Conservation (phyloP, 2,888 invertebrate species). For the Heliconius ismenius region DNA sequence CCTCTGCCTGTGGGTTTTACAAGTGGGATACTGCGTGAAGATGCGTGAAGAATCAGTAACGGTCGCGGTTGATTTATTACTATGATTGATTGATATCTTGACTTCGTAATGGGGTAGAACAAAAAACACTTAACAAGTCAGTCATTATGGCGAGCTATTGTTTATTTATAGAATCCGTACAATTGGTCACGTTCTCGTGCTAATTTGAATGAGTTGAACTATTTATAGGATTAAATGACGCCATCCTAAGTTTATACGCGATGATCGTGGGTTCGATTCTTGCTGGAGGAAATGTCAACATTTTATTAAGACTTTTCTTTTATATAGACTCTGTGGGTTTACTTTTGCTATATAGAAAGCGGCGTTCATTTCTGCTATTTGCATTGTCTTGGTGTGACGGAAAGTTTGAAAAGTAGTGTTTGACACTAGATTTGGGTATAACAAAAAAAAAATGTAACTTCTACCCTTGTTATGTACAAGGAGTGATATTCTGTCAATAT, state of each 20-base stretch:
- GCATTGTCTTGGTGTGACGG: background rate
- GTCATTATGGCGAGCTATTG: background rate
- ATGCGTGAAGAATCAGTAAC: background rate
- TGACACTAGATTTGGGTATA: background rate
- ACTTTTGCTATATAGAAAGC: too few relatives aligned
- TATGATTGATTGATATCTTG: slow-evolving; percentile 36
- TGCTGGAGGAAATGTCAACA: background rate
- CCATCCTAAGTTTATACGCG: background rate
- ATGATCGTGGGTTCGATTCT: background rate
- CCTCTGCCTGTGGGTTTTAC: too few relatives aligned
- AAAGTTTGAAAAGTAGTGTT: background rate
- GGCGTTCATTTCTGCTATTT: background rate
- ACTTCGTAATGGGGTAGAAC: slow-evolving; percentile 22
- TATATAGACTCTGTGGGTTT: background rate
- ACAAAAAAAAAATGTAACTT: background rate
- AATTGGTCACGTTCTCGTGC: background rate
- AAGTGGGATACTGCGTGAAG: too few relatives aligned
- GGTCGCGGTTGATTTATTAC: slow-evolving; percentile 30
- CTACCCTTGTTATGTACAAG: too few relatives aligned
- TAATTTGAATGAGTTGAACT: background rate
- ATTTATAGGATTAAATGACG: background rate
- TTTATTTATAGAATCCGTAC: slow-evolving; percentile 10
- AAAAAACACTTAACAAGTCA: background rate
- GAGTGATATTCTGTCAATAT: too few relatives aligned
- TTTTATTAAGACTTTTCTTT: background rate